Percentiles rank a stretch among this genome's conserved stretches.
These are phyloP conservation scores for Coregonus suidteri DNA, from an alignment of 2,797 vertebrate species.

Conservation along the genomic window DNA sequence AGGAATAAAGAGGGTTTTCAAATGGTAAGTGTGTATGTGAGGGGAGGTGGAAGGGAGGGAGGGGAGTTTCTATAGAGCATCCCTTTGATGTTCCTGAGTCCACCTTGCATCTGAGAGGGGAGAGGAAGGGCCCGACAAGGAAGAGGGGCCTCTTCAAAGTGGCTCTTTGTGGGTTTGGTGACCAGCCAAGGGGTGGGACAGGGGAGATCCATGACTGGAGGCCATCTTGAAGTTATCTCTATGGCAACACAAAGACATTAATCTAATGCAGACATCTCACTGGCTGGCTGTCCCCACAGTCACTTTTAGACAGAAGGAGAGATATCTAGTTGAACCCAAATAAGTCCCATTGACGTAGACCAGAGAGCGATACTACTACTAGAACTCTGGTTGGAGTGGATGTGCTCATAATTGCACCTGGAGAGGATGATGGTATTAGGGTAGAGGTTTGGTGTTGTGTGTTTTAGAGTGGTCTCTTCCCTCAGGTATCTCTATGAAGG, in stretches of 20 bases:
- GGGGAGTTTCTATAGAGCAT: constrained; percentile 53
- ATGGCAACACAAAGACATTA: constrained; percentile 14
- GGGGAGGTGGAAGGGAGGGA: constrained; percentile 29
- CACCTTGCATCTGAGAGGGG: constrained; percentile 52
- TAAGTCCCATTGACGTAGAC: not conserved
- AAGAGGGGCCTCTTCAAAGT: constrained; percentile 49
- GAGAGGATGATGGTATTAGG: constrained; percentile 33
- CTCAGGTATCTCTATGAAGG: constrained; percentile 60
- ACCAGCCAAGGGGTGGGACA: constrained; percentile 21
- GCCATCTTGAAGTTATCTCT: constrained; percentile 36
- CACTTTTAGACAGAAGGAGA: not conserved
- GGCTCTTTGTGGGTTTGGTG: constrained; percentile 32
- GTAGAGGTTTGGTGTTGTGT: constrained; percentile 48
- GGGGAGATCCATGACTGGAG: constrained; percentile 28
- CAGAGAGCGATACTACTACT: constrained; percentile 15
- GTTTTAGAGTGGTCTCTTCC: constrained; percentile 57
- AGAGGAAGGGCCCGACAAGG: constrained; percentile 43
- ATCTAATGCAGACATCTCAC: constrained; percentile 12
- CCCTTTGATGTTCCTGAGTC: constrained; percentile 72
- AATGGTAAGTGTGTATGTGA: constrained; percentile 71
- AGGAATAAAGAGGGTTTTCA: constrained; percentile 67
- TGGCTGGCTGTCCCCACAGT: not conserved
- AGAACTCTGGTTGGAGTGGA: constrained; percentile 27
- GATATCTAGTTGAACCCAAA: not conserved
- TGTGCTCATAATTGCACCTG: constrained; percentile 56